Conservation (phyloP, 35 echinoderm and acorn worm genomes). For the Ophiothrix spiculata region DNA sequence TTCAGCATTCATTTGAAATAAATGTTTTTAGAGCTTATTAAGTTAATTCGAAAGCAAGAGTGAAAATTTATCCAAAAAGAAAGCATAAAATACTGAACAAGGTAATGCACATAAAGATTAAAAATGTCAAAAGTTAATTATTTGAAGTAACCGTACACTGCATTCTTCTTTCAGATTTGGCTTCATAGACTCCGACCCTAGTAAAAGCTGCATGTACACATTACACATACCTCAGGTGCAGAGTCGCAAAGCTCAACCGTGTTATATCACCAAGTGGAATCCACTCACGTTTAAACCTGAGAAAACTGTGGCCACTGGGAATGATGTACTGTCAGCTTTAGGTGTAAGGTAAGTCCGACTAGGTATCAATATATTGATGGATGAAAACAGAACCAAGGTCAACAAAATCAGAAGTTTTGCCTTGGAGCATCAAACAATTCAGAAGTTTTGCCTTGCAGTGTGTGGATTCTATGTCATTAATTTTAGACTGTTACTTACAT, state of each 20-base stretch:
- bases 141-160: not conserved
- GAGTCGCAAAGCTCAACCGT: conserved; percentile 39
- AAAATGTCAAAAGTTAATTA: conserved; percentile 13
- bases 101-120: not conserved
- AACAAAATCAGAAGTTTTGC: too few species aligned
- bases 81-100: not conserved
- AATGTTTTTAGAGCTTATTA: too few species aligned
- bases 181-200: conserved; percentile 70
- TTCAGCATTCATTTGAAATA: too few species aligned
- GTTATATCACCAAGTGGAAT: conserved; percentile 89
- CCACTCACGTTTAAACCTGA: conserved; percentile 55
- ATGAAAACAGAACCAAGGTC: too few species aligned
- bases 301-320: conserved; percentile 82
- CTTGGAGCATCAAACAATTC: too few species aligned
- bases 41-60: not conserved
- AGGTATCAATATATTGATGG: too few species aligned
- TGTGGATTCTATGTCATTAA: too few species aligned
- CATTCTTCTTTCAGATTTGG: conserved; percentile 64
- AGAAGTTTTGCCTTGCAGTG: too few species aligned
- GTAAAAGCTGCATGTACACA: conserved; percentile 76
- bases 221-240: conserved; percentile 78
- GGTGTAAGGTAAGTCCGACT: conserved; percentile 73
- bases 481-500: too few species aligned
- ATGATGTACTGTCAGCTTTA: conserved; percentile 74
- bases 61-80: not conserved